Evolutionary conservation across 1,140 invertebrate genomes (phyloP), one percentile per base, ranked within the genome.

Genomic region (Philotrypesis tridentata): DNA sequence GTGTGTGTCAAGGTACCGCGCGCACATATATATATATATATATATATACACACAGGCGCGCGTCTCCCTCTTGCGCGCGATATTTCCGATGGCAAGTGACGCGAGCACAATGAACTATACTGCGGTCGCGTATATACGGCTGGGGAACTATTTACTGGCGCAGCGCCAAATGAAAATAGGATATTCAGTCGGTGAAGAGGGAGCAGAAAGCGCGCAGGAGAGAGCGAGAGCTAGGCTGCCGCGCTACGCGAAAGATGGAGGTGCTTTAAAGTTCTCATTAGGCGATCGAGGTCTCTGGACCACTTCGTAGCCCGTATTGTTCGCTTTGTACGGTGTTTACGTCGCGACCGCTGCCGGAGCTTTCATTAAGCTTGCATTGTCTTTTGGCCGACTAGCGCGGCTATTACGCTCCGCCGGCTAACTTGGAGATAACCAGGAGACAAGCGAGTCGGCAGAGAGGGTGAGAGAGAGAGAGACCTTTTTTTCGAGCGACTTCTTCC

Each of bases 301-400:
- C 89, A 88, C 87, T 87, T 87, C 11, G 67, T 17, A 11, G 84
- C 84, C 1, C 80, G 82, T 85, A 89, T 88, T 90, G 87, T 90
- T 90, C 88, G 86, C 86, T 89, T 89, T 89, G 89, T 89, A 86
- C 86, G 85, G 85, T 89, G 87, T 90, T 90, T 89, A 89, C 87
- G 86, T 85, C 82, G 79, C 87, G 86, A 85, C 82, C 79, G 76
- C 71, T 65, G 80, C 84, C 84, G 74, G 84, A 84, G 89, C 88
- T 91, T 90, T 90, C 88, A 90, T 89, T 91, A 91, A 89, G 88
- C 87, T 86, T 79, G 89, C 88, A 91, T 90, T 91, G 90, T 91
- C 86, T 88, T 84, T 76, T 85, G 9, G 14, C 23, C 7, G 29
- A 3, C 80, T 75, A 87, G 84, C 85, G 84, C 85, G 8, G 84